Evolutionary conservation across 2,797 vertebrate species (phyloP).

Genomic region (Ctenopoma kingsleyae): DNA sequence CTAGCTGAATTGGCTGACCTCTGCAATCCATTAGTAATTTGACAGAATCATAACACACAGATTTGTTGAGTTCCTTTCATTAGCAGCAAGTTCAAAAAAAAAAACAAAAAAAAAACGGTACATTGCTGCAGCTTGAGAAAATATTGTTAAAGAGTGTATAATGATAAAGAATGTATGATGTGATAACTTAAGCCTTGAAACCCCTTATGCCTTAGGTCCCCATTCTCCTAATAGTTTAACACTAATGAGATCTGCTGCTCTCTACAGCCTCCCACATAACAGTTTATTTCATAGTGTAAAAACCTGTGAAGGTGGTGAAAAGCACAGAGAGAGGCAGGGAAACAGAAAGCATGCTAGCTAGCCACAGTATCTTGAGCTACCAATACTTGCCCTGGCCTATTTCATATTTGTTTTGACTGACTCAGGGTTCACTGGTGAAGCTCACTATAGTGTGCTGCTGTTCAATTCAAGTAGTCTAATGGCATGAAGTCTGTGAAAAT

Average conservation of each 20-base stretch:
- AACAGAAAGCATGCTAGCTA: constrained; percentile 27
- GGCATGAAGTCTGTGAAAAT: constrained; percentile 70
- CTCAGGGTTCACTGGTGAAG: constrained; percentile 51
- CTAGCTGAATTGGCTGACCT: constrained; percentile 8
- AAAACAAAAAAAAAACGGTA: constrained; percentile 5
- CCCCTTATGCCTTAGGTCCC: constrained; percentile 56
- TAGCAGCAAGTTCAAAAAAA: constrained; percentile 26
- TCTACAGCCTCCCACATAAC: constrained; percentile 64
- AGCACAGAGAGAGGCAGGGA: constrained; percentile 35
- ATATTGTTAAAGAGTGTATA: constrained; percentile 46
- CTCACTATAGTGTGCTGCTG: constrained; percentile 24
- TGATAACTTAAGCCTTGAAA: constrained; percentile 68
- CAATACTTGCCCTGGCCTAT: constrained; percentile 41
- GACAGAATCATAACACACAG: background rate
- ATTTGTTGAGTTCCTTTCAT: constrained; percentile 20
- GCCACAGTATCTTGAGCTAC: constrained; percentile 43
- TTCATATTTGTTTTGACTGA: constrained; percentile 62
- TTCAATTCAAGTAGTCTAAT: constrained; percentile 57
- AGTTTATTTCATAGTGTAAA: constrained; percentile 73
- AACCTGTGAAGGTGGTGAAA: constrained; percentile 69
- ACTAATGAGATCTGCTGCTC: constrained; percentile 79
- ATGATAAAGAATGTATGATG: constrained; percentile 53
- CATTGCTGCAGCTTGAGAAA: constrained; percentile 46
- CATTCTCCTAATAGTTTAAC: constrained; percentile 75
- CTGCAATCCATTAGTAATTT: background rate